Evolutionary conservation across 2,113 vertebrate species (phyloP).

Genomic region (Grammomys dolichurus): DNA sequence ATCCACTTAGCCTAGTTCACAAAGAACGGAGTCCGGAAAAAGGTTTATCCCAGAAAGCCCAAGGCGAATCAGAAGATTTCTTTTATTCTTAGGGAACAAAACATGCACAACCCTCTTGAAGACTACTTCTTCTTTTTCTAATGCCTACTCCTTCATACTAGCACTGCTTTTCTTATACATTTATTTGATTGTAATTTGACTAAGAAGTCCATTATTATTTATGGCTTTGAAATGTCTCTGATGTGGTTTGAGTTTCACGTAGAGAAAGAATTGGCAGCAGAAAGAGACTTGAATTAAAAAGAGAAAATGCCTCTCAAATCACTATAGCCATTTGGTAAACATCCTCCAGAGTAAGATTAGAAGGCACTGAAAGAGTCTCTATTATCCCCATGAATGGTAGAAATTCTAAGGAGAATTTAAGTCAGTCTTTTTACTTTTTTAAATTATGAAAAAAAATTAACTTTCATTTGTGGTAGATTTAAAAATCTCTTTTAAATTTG

Average conservation of each 20-base stretch:
- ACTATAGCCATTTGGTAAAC: background rate
- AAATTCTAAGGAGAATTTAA: background rate
- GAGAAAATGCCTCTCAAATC: background rate
- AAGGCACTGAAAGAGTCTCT: background rate
- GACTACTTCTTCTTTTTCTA: background rate
- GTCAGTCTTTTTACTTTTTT: conserved; percentile 30
- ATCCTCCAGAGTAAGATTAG: background rate
- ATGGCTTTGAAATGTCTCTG: conserved; percentile 30
- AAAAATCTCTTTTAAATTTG: conserved; percentile 35
- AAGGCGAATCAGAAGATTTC: background rate
- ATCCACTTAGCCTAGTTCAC: conserved; percentile 43
- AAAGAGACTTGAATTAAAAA: conserved; percentile 49
- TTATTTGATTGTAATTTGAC: conserved; percentile 50
- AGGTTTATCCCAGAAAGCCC: background rate
- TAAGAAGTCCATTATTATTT: conserved; percentile 50
- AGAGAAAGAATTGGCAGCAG: conserved; percentile 31
- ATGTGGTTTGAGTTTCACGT: background rate
- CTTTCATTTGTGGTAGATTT: background rate
- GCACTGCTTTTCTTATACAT: background rate
- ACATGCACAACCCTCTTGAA: conserved; percentile 30
- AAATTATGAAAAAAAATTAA: background rate
- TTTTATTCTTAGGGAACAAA: conserved; percentile 49
- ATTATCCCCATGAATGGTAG: background rate
- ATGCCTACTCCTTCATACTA: background rate
- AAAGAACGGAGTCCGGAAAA: conserved; percentile 27